phyloP scores from a whole-genome alignment of 2,888 invertebrate genomes.

The Trichogramma evanescens region DNA sequence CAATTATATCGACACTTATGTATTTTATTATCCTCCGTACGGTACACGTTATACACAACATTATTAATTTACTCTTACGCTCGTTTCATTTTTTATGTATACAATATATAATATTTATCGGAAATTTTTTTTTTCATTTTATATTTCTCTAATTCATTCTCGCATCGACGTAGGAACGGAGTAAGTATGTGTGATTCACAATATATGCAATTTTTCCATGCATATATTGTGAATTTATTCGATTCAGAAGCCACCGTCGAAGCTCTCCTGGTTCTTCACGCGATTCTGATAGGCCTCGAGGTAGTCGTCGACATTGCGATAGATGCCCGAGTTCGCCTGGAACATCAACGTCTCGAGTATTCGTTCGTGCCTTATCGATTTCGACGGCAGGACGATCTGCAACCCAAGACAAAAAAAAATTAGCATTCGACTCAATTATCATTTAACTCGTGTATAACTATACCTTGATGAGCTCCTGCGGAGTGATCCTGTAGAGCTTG shows the following conservation, averaged over 20 bases:
- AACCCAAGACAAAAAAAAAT: constrained; percentile 25
- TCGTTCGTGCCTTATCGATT: constrained; percentile 85
- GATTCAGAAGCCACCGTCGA: constrained; percentile 64
- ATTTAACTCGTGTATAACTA: neutral
- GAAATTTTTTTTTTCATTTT: too few species aligned
- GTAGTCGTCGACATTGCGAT: constrained; percentile 81
- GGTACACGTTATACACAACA: too few species aligned
- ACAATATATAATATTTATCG: too few species aligned
- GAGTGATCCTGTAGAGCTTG: constrained; percentile 83
- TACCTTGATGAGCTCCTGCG: constrained; percentile 85
- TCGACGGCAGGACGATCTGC: constrained; percentile 80
- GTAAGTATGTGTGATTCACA: neutral
- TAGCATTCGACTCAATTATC: neutral
- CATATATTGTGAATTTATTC: too few species aligned
- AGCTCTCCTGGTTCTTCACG: constrained; percentile 82
- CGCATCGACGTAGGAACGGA: too few species aligned
- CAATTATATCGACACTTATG: too few species aligned
- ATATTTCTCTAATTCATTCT: too few species aligned
- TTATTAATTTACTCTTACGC: too few species aligned
- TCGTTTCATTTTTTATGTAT: too few species aligned
- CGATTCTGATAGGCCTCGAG: constrained; percentile 81
- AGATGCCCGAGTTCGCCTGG: constrained; percentile 89
- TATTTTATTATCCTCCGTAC: too few species aligned
- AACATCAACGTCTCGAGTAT: constrained; percentile 88
- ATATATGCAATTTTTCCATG: neutral